Base-by-base conservation (phyloP, 2,797 vertebrate species). In the Danio jaintianensis region DNA sequence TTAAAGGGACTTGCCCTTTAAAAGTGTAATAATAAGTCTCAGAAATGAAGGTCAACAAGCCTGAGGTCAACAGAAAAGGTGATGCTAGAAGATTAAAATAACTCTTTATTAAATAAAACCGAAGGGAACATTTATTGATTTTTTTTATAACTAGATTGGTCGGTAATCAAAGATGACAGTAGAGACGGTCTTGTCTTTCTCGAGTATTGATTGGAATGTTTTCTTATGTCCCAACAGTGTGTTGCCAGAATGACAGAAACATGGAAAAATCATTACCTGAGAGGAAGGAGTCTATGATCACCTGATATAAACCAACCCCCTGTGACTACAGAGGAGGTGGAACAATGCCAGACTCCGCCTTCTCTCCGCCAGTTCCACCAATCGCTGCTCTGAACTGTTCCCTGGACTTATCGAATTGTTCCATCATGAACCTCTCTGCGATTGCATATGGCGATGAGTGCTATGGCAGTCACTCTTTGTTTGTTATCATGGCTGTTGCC, bases 401-500 rank as follows among this genome's bases (percentile, higher is more conserved):
- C 5, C 73, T 29, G 4, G 68, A 48, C 10, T 2, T 66, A 12
- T 18, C n/a, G 0, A 89, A 89, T 82, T 89, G 87, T 62, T 83
- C 87, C 0, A 80, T 82, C 1, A 61, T 52, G 15, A 88, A 89
- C 74, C 40, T 86, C 15, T 88, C 88, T 0, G 29, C 83, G 9
- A 64, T 75, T 11, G 48, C 63, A 5, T 86, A 88, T 5, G 84
- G 48, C 3, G 87, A 89, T 1, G 87, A 86, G 75, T 89, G 88
- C 64, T 83, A 84, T 1, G 82, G 76, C 55, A 85, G 86, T 58
- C 61, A 86, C 63, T 75, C 86, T 50, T 64, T 87, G 18, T 89
- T 89, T 53, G 83, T 89, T 29, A 74, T 95, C 80, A 95, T 96
- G 87, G 94, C 94, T 29, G 89, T 96, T 56, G 94, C 94, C 70